Evolutionary conservation across 2,797 vertebrate genomes (phyloP), one percentile per base, ranked within the genome.

Genomic region (Crocodylus rhombifer): DNA sequence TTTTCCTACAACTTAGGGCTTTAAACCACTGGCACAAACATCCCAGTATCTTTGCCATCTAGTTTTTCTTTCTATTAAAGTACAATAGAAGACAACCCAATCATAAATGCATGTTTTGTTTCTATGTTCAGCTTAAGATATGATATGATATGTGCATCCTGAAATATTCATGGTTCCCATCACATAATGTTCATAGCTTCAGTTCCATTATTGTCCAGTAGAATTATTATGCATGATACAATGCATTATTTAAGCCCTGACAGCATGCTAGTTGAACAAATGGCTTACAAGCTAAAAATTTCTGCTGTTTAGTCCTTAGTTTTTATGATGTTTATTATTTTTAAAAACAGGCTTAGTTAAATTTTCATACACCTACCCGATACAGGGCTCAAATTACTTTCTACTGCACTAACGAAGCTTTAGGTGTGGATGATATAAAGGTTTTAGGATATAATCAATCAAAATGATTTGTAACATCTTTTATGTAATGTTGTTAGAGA

Each of bases 351-450:
- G 30, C 60, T 51, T 42, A 92, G 57, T 61, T 88, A 92, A 81
- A 87, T 92, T 91, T 89, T n/a, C 64, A 5, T 86, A 33, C 77
- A 57, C 36, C 93, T 80, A 73, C 63, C 81, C 69, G 81, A 69
- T 33, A 84, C 75, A 74, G 36, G 84, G 95, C 88, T 74, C 56
- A 33, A 82, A 69, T 80, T 91, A 82, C 82, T 93, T 96, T 90
- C 51, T 95, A 17, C n/a, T 57, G 30, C 33, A 36, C 16, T 71
- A 18, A 33, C 51, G 33, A n/a, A 3, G 42, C 42, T 51, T 51
- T 51, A 9, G 42, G 51, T 30, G 16, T 55, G 21, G 9, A 57
- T 26, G 30, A 60, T 21, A 65, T 58, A 42, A 36, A 36, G 56
- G 58, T 2, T 69, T 56, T 81, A 73, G 42, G 23, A 76, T 63